Evolutionary conservation across 2,797 vertebrate species (phyloP).

Genomic region (Molossus alvarezi): DNA sequence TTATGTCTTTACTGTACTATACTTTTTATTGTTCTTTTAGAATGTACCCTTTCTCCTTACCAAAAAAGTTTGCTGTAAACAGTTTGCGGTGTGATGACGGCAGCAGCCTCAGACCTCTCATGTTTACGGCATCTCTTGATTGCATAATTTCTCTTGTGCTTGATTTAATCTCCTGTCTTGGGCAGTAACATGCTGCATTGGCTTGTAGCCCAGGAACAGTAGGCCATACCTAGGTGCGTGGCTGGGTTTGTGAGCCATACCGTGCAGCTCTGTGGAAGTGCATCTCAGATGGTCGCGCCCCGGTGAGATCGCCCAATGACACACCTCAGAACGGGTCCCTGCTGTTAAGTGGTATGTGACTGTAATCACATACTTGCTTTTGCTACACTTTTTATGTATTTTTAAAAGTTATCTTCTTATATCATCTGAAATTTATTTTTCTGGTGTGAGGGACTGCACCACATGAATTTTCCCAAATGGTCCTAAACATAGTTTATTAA

Average conservation of each 20-base stretch:
- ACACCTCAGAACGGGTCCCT: neutral
- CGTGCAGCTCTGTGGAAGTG: neutral
- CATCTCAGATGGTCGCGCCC: neutral
- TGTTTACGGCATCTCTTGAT: neutral
- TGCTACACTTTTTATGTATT: slow-evolving; percentile 3
- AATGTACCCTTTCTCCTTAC: neutral
- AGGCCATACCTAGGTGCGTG: neutral
- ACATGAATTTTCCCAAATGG: slow-evolving; percentile 6
- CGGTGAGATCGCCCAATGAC: neutral
- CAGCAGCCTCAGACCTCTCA: neutral
- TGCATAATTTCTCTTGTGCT: neutral
- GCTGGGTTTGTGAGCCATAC: neutral
- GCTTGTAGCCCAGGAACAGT: too few relatives aligned
- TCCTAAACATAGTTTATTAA: slow-evolving; percentile 48
- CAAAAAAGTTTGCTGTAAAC: neutral
- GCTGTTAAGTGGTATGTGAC: neutral
- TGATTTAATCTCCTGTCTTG: neutral
- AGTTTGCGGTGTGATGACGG: neutral
- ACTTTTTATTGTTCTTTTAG: neutral
- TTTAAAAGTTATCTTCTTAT: neutral
- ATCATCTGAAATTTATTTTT: slow-evolving; percentile 10
- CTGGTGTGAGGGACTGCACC: neutral
- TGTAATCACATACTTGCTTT: neutral
- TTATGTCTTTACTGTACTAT: neutral
- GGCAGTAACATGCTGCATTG: neutral